Evolutionary conservation across 2,888 invertebrate species (phyloP), one percentile per base, ranked within the genome.

Genomic region (Microplitis deprimator): DNA sequence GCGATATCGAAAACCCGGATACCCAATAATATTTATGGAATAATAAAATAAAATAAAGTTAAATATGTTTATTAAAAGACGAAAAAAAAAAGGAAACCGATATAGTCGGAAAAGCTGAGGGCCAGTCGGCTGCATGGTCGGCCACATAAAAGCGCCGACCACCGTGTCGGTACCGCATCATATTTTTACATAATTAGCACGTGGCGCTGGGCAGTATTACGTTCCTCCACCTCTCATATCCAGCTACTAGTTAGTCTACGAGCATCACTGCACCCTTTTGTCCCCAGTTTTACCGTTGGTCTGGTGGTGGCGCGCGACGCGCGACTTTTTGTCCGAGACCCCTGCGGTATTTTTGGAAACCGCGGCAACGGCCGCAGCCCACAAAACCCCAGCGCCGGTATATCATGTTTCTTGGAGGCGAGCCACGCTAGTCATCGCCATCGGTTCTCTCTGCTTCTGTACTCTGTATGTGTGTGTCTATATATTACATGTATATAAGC

Each of bases 161-260:
- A 84, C 84, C 85, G 81, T 85, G 84, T 83, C 85, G 83, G 84
- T 84, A 88, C 88, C 86, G 83, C 87, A 86, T 88, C 87, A 86
- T 89, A 89, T 89, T 89, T 89, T 89, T 89, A 86, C 88, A 89
- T 89, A 89, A 89, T 89, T 89, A 89, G 87, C 89, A 88, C 87
- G 87, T 86, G 88, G 87, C 86, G 85, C 85, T 85, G 83, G 83
- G 65, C 64, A 75, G 82, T 84, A 83, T 88, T 86, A 86, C 83
- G 83, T 85, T 83, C 81, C 80, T 75, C 69, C 75, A 13, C 13
- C 50, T 50, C 50, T 5, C 8, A 13, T 13, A 50, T 13, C 50
- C 10, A 50, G 50, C 50, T 50, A 13, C 50, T 50, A 13, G 50
- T 29, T 29, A 29, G 29, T 29, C 29, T 29, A 29, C 29, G 29